phyloP scores from a whole-genome alignment of 1,140 invertebrate genomes.

The Cepaea nemoralis region DNA sequence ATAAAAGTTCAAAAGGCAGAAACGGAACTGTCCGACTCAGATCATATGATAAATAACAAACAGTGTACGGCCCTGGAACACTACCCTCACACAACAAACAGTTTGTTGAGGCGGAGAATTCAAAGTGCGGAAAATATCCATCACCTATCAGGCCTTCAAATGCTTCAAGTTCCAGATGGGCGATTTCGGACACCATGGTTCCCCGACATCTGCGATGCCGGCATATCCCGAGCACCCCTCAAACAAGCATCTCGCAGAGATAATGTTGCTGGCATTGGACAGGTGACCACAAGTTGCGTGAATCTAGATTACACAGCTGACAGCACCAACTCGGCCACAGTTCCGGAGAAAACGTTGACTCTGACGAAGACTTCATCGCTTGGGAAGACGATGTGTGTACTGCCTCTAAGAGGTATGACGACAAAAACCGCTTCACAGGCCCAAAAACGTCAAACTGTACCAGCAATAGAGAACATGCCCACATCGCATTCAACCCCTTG shows the following conservation, averaged over 20 bases:
- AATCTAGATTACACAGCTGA: slow-evolving; percentile 1
- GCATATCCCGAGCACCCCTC: neutral
- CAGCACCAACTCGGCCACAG: neutral
- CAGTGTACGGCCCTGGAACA: neutral
- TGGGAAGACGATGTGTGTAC: slow-evolving; percentile 2
- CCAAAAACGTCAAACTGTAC: neutral
- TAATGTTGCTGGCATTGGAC: neutral
- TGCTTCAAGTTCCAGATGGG: neutral
- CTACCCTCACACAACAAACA: neutral
- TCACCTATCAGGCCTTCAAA: neutral
- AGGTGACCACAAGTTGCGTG: neutral
- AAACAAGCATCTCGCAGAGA: neutral
- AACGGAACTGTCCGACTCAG: too few relatives aligned
- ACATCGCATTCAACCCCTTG: neutral
- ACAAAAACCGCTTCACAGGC: slow-evolving; percentile 18
- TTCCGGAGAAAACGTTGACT: slow-evolving; percentile 19
- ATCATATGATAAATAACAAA: neutral
- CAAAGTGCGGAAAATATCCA: slow-evolving; percentile 31
- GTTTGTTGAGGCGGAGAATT: slow-evolving; percentile 9
- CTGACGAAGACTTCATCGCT: slow-evolving; percentile 16
- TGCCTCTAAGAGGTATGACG: slow-evolving; percentile 11
- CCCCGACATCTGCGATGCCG: neutral
- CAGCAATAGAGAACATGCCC: neutral
- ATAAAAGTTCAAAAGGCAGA: slow-evolving; percentile 15
- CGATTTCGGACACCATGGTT: neutral